phyloP scores from a whole-genome alignment of 2,888 invertebrate genomes.

The Ochropacha duplaris region DNA sequence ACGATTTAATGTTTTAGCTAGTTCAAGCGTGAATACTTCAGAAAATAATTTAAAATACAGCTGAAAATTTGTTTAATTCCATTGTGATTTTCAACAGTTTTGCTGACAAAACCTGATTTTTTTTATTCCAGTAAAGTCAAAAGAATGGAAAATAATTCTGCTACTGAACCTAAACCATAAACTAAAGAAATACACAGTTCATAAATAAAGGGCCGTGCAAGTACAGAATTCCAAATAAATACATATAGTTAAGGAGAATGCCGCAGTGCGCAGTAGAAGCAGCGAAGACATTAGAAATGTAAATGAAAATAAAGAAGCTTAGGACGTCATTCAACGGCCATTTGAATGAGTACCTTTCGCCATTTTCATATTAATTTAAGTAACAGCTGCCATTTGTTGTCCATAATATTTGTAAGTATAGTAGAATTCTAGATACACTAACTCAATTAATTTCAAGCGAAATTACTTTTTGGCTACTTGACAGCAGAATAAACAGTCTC shows the following conservation, averaged over 20 bases:
- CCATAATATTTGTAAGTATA: not conserved
- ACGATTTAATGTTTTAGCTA: not conserved
- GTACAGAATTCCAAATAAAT: not conserved
- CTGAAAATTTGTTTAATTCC: too few species aligned
- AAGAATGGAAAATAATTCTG: not conserved
- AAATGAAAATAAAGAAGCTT: not conserved
- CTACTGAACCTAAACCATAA: not conserved
- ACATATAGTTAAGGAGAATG: not conserved
- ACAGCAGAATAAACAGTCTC: too few species aligned
- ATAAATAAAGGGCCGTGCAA: not conserved
- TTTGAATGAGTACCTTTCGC: not conserved
- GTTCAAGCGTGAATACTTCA: not conserved
- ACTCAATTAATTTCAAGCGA: not conserved
- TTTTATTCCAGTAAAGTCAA: not conserved
- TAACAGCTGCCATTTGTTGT: not conserved
- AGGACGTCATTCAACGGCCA: not conserved
- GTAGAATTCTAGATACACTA: not conserved
- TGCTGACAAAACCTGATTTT: not conserved
- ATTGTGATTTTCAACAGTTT: not conserved
- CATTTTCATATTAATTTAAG: not conserved
- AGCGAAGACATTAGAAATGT: slow-evolving; percentile 3
- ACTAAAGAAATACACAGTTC: not conserved
- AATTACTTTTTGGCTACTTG: not conserved
- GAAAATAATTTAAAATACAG: too few species aligned
- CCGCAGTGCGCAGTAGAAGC: slow-evolving; percentile 4